Evolutionary conservation across 2,113 vertebrate genomes (phyloP).

Genomic region (human (Homo sapiens)): DNA sequence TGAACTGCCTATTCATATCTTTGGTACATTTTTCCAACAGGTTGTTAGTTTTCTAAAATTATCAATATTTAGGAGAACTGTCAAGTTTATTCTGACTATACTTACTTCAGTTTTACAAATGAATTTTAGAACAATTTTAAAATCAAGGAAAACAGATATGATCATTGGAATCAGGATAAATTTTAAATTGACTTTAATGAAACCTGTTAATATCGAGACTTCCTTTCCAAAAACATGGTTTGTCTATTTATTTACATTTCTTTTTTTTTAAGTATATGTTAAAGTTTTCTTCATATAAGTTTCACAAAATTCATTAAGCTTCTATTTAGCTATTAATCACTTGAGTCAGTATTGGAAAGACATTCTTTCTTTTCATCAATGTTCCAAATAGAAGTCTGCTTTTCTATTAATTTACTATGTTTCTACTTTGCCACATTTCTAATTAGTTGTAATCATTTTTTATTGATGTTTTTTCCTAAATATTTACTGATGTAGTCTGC

Average conservation of each 20-base stretch:
- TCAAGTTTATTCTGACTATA: neutral
- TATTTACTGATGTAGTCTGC: neutral
- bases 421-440: neutral
- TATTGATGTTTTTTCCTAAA: neutral
- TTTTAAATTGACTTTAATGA: neutral
- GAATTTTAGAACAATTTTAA: neutral
- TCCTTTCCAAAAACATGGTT: neutral
- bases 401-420: neutral
- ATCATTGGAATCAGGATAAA: neutral
- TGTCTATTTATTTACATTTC: neutral
- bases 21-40: neutral
- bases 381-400: neutral
- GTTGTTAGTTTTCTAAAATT: neutral
- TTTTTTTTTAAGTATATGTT: neutral
- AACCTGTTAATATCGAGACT: neutral
- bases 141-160: neutral
- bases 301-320: neutral
- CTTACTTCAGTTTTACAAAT: no score
- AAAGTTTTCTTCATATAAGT: neutral
- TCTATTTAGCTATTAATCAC: neutral
- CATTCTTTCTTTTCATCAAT: neutral
- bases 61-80: neutral
- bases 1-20: neutral
- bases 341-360: neutral
- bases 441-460: neutral